Evolutionary conservation across 2,888 invertebrate species (phyloP), one percentile per base, ranked within the genome.

Genomic region (Formica aserva): DNA sequence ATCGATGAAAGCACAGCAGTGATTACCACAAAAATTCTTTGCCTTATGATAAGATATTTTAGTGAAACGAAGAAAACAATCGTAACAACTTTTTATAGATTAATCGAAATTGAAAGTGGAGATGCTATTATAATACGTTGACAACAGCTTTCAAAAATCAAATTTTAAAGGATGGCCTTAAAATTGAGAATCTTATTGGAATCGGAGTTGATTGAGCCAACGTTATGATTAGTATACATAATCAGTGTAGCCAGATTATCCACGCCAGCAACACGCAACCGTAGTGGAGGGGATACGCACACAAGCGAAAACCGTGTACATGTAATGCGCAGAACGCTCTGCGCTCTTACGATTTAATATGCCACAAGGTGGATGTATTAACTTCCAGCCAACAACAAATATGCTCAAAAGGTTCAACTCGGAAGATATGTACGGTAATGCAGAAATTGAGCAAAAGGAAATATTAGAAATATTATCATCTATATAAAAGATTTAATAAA

Each of bases 191-290:
- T 26, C 22, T 57, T 57, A 29, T 60, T 60, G 26, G 29, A 29
- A 60, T 60, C 5, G 60, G 60, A 29, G 22, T 60, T 60, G 60
- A 60, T 60, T 13, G 60, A 60, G 60, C 60, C 29, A 60, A 60
- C 4, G 60, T 60, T 60, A 60, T 60, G 60, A 5, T 15, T 60
- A 32, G 62, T 60, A 60, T 3, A 15, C 18, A 63, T 35, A 15
- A 63, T 63, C 22, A 22, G 22, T 22, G 22, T 22, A 22, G 22
- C 22, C 22, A 22, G 22, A 22, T 22, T 22, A 22, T 22, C 22
- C 22, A 22, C 22, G 22, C 22, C 0, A 22, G 22, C 22, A 22
- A 22, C 22, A 22, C 22, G 22, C 22, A 22, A 22, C 22, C 22
- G 22, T 22, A 22, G 22, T 22, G 22, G 22, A 22, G 22, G 22